Conservation (phyloP, 1,140 invertebrate genomes). For the Harlomillsia oculata region DNA sequence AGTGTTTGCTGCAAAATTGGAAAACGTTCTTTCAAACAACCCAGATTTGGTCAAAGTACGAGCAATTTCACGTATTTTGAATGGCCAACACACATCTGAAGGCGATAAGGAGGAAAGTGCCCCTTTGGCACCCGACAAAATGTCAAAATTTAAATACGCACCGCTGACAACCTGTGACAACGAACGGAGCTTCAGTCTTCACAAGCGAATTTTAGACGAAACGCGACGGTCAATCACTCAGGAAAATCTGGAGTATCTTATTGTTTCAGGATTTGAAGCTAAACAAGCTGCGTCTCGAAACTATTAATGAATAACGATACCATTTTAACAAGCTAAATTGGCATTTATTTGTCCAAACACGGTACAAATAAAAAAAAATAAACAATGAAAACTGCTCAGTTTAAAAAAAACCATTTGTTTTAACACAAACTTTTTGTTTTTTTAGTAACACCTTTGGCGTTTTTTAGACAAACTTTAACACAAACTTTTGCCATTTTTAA, state of each 20-base stretch:
- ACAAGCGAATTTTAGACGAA: not conserved
- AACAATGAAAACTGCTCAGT: too few relatives aligned
- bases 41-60: not conserved
- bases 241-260: not conserved
- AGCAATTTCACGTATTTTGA: not conserved
- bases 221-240: not conserved
- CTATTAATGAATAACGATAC: too few relatives aligned
- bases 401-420: too few relatives aligned
- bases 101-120: not conserved
- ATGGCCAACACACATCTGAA: not conserved
- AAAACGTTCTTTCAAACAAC: not conserved
- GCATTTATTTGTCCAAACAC: too few relatives aligned
- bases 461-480: too few relatives aligned
- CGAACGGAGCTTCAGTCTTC: conserved; percentile 1
- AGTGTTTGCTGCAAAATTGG: not conserved
- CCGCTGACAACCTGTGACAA: not conserved
- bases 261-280: too few relatives aligned
- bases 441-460: too few relatives aligned
- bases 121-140: not conserved
- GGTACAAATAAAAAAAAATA: too few relatives aligned
- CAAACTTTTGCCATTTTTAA: too few relatives aligned
- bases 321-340: too few relatives aligned
- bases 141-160: conserved; percentile 7
- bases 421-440: too few relatives aligned
- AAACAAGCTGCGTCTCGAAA: too few relatives aligned